phyloP scores from a whole-genome alignment of 2,113 vertebrate genomes.

The Uria lomvia region DNA sequence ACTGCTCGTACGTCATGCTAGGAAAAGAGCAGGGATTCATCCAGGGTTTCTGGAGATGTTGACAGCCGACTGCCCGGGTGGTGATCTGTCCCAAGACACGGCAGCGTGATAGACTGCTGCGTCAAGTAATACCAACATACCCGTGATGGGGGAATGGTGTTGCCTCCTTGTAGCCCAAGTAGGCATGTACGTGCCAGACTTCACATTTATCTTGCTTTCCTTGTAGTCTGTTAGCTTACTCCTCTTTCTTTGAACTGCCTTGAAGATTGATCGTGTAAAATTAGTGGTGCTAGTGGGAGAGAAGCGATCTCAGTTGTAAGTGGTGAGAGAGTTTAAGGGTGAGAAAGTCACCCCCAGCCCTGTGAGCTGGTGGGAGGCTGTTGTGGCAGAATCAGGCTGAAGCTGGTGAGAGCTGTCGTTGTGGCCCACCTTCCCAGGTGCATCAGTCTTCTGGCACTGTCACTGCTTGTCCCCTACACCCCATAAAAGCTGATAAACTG shows the following conservation, averaged over 20 bases:
- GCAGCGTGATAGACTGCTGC: neutral
- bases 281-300: neutral
- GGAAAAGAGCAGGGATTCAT: neutral
- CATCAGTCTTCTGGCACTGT: neutral
- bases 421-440: neutral
- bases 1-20: neutral
- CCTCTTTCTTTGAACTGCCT: neutral
- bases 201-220: neutral
- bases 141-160: accelerated
- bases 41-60: neutral
- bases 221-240: neutral
- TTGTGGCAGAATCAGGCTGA: neutral
- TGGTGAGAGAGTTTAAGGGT: neutral
- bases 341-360: neutral
- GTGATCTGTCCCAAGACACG: accelerated
- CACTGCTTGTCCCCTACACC: neutral
- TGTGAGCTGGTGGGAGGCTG: neutral
- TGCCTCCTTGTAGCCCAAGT: neutral
- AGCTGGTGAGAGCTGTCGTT: neutral
- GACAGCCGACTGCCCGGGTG: accelerated
- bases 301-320: neutral
- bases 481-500: neutral
- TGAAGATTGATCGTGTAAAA: neutral
- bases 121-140: neutral
- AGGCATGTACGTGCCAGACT: neutral